Conservation (phyloP, 2,797 vertebrate genomes). For the Fistularia tabacaria region DNA sequence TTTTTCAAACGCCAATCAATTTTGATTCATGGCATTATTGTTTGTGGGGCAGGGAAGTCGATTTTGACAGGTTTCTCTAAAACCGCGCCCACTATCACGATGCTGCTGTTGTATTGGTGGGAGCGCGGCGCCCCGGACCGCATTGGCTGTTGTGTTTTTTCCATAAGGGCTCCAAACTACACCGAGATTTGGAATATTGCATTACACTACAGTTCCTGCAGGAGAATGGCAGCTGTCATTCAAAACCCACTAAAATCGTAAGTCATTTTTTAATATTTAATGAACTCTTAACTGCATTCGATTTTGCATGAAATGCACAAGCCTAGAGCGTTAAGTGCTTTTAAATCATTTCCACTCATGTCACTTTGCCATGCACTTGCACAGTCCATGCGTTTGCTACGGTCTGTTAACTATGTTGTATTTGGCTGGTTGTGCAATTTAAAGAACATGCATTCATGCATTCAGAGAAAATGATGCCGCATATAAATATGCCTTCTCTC, state of each 20-base stretch:
- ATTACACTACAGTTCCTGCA: conserved; percentile 92
- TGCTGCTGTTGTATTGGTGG: conserved; percentile 77
- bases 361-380: conserved; percentile 13
- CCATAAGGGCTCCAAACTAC: conserved; percentile 90
- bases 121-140: conserved; percentile 73
- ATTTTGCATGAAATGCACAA: too few species aligned
- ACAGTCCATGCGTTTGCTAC: too few species aligned
- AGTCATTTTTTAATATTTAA: conserved; percentile 69
- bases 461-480: background rate
- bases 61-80: conserved; percentile 87
- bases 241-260: conserved; percentile 98
- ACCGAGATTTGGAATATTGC: conserved; percentile 96
- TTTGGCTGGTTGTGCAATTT: conserved; percentile 2
- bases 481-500: too few species aligned
- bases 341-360: conserved; percentile 8
- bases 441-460: conserved; percentile 23
- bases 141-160: conserved; percentile 83
- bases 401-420: too few species aligned
- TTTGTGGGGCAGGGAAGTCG: conserved; percentile 22
- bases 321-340: background rate
- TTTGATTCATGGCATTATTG: background rate
- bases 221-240: conserved; percentile 99
- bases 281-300: too few species aligned
- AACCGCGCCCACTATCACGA: conserved; percentile 75
- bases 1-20: background rate